phyloP scores from a whole-genome alignment of 2,113 vertebrate species.

The Tiliqua scincoides region DNA sequence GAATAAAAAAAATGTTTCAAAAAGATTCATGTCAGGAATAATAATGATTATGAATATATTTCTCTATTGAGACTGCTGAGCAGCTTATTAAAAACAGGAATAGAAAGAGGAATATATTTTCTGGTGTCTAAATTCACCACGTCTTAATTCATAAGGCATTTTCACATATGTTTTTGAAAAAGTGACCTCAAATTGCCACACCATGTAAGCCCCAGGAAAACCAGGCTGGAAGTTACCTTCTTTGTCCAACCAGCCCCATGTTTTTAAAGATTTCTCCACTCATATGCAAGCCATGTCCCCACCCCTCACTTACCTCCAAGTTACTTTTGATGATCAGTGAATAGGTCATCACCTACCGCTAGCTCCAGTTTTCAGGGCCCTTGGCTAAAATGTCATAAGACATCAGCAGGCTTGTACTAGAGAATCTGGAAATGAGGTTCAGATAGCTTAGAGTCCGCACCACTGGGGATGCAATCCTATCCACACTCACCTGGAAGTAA shows the following conservation, averaged over 20 bases:
- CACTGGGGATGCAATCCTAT: no score
- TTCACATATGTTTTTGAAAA: not conserved
- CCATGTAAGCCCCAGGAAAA: not conserved
- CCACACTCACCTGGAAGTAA: no score
- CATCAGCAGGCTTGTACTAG: no score
- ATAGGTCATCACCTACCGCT: no score
- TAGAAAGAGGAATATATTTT: not conserved
- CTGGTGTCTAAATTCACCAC: not conserved
- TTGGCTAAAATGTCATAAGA: no score
- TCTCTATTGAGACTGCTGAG: not conserved
- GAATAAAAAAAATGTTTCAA: constrained; percentile 27
- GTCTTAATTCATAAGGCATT: rapidly evolving
- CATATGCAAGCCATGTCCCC: no score
- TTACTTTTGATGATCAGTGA: not conserved
- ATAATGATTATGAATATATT: constrained; percentile 16
- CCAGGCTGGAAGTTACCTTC: no score
- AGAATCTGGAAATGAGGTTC: no score
- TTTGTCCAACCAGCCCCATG: no score
- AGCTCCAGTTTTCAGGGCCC: no score
- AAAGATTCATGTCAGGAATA: constrained; percentile 18
- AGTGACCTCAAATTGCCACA: not conserved
- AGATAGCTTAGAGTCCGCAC: no score
- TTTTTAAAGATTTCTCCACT: not conserved
- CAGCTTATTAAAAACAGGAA: constrained; percentile 12
- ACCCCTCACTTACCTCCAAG: not conserved